Evolutionary conservation across 2,113 vertebrate species (phyloP).

Genomic region (Rhynchomys soricoides): DNA sequence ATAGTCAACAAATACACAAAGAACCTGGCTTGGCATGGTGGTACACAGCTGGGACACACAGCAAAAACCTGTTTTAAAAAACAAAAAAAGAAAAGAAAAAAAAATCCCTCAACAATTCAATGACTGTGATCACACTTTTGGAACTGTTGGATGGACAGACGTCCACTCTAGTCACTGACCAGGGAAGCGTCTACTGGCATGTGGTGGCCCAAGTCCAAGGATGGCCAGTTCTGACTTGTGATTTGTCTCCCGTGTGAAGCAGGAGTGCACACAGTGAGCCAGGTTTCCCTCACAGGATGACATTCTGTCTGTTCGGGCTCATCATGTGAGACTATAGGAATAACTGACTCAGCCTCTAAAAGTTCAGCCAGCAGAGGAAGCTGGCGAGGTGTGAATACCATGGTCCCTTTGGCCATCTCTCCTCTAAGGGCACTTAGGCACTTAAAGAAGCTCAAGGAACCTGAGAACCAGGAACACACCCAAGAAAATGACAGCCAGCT

Average conservation of each 20-base stretch:
- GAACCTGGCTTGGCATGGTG: background rate
- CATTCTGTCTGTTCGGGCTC: conserved; percentile 43
- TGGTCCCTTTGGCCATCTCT: background rate
- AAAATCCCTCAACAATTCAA: background rate
- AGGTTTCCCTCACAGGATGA: conserved; percentile 59
- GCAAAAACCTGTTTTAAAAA: background rate
- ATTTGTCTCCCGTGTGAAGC: background rate
- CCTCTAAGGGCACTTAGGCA: background rate
- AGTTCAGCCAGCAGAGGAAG: conserved; percentile 62
- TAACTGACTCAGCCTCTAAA: conserved; percentile 72
- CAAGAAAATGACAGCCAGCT: background rate
- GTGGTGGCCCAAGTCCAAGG: background rate
- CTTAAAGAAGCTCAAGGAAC: background rate
- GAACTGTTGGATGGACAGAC: background rate
- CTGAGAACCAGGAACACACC: background rate
- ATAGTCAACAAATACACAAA: background rate
- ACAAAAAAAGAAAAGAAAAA: background rate
- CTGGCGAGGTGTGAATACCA: conserved; percentile 21
- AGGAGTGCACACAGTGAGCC: background rate
- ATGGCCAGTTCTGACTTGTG: background rate
- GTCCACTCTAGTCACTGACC: background rate
- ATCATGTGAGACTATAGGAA: conserved; percentile 48
- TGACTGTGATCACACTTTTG: background rate
- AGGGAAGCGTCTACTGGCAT: background rate
- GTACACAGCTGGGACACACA: background rate